Evolutionary conservation across 2,888 invertebrate genomes (phyloP).

Genomic region (Augochlorella aurata): DNA sequence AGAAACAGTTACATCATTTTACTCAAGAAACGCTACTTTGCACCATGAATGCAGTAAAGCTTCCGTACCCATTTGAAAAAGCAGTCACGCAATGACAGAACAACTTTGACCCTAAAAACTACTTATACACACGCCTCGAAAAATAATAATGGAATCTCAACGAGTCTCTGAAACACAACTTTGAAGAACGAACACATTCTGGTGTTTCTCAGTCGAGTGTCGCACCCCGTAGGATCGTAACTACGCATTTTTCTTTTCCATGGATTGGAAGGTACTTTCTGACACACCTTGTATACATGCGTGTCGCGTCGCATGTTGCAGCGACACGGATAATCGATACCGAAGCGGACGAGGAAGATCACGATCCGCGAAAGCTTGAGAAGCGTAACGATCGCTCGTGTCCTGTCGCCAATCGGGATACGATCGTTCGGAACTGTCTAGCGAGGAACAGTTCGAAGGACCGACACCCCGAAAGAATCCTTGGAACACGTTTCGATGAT

Average conservation of each 20-base stretch:
- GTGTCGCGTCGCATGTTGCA: conserved; percentile 1
- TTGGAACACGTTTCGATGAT: conserved; percentile 13
- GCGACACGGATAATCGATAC: conserved; percentile 16
- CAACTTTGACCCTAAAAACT: background rate
- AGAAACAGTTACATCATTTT: background rate
- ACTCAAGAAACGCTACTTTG: background rate
- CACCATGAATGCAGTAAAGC: background rate
- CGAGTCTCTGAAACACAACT: background rate
- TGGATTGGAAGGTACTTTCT: background rate
- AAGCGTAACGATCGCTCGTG: conserved; percentile 39
- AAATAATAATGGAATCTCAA: background rate
- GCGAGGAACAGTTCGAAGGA: background rate
- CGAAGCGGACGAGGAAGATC: background rate
- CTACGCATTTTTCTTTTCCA: background rate
- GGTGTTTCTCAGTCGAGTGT: background rate
- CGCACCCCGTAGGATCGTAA: background rate
- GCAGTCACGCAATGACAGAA: background rate
- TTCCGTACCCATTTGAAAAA: background rate
- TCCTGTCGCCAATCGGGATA: background rate
- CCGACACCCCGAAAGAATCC: background rate
- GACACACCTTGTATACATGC: background rate
- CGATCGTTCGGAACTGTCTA: conserved; percentile 18
- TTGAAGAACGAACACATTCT: no score
- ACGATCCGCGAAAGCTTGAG: conserved; percentile 28
- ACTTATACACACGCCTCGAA: background rate